phyloP scores from a whole-genome alignment of 2,797 vertebrate species.

The Diplodus puntazzo region DNA sequence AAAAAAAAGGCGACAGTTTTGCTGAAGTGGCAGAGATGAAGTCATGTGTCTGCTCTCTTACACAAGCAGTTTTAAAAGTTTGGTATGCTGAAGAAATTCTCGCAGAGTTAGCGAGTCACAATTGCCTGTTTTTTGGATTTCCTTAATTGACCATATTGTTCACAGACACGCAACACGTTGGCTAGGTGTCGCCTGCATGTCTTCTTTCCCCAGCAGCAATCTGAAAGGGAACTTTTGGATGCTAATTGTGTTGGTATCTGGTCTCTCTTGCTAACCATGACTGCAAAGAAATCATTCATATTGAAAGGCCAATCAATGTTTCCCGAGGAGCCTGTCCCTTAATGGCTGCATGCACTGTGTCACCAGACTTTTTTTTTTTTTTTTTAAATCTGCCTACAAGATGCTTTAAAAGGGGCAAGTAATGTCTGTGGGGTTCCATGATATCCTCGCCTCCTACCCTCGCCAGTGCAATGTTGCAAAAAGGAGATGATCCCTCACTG shows the following conservation, averaged over 20 bases:
- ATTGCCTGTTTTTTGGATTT: neutral
- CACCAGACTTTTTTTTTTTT: no score
- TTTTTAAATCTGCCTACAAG: neutral
- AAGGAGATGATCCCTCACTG: neutral
- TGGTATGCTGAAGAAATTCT: neutral
- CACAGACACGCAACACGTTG: neutral
- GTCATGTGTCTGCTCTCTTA: neutral
- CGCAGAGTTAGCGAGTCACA: neutral
- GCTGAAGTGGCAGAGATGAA: neutral
- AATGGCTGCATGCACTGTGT: no score
- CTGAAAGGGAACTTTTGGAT: neutral
- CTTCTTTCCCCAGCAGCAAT: neutral
- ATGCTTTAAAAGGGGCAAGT: no score
- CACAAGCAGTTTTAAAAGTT: constrained; percentile 7
- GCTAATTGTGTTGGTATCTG: neutral
- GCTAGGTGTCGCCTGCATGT: neutral
- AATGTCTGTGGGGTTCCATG: no score
- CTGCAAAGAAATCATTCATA: neutral
- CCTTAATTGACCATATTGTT: neutral
- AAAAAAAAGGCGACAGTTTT: constrained; percentile 7
- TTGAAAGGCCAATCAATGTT: neutral
- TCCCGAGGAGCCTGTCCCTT: neutral
- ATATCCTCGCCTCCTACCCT: no score
- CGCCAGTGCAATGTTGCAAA: neutral
- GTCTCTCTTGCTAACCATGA: neutral